phyloP scores from a whole-genome alignment of 2,888 invertebrate species.

The Latrodectus elegans region DNA sequence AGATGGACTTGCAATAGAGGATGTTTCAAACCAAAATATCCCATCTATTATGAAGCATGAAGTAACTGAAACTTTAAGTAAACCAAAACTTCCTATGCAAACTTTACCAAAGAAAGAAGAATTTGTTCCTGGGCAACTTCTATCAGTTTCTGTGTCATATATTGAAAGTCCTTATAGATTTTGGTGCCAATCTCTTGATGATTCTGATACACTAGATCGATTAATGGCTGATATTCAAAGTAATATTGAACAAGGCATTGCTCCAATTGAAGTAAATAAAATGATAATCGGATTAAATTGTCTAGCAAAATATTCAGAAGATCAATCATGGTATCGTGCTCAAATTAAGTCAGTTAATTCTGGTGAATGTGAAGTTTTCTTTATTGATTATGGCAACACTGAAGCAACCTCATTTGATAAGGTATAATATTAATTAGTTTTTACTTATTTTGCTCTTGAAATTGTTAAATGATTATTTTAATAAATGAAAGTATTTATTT shows the following conservation, averaged over 20 bases:
- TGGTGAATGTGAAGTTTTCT: constrained; percentile 42
- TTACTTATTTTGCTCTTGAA: not conserved
- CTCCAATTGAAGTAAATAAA: not conserved
- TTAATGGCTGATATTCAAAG: constrained; percentile 59
- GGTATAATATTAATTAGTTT: not conserved
- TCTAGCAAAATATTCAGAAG: constrained; percentile 71
- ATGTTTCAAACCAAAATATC: not conserved
- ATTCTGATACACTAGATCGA: constrained; percentile 68
- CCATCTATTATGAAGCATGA: not conserved
- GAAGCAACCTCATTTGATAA: constrained; percentile 27
- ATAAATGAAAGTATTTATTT: no score
- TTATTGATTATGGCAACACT: constrained; percentile 64
- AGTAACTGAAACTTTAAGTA: not conserved
- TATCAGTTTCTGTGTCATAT: constrained; percentile 51
- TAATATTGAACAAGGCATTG: constrained; percentile 1
- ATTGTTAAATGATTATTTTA: no score
- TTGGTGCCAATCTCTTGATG: constrained; percentile 65
- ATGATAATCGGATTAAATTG: constrained; percentile 37
- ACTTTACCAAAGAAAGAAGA: not conserved
- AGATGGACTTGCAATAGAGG: constrained; percentile 31
- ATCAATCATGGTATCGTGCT: constrained; percentile 73
- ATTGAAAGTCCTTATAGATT: constrained; percentile 54
- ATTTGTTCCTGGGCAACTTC: constrained; percentile 41
- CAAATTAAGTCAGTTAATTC: constrained; percentile 55
- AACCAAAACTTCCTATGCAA: not conserved